Evolutionary conservation across 2,113 vertebrate genomes (phyloP).

Genomic region (Noctilio leporinus): DNA sequence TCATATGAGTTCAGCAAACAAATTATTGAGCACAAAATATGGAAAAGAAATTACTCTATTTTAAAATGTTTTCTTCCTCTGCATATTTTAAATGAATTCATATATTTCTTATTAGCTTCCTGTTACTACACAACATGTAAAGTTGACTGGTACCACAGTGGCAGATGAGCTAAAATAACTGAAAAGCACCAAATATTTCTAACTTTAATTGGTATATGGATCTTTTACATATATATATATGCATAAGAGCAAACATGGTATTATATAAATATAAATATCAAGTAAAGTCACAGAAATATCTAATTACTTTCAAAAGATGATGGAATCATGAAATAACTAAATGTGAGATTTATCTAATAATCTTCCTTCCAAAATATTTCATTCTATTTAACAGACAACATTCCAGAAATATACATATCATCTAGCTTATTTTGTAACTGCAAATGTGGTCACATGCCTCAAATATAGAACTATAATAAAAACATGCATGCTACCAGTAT

Average conservation of each 20-base stretch:
- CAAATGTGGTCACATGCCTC: neutral
- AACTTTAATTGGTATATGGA: neutral
- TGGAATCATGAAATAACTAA: neutral
- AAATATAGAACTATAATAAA: neutral
- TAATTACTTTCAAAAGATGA: neutral
- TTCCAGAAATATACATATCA: slow-evolving; percentile 1
- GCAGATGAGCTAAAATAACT: neutral
- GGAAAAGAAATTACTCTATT: slow-evolving; percentile 56
- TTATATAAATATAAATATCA: neutral
- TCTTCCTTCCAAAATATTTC: slow-evolving; percentile 3
- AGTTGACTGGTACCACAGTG: neutral
- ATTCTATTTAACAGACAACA: slow-evolving; percentile 1
- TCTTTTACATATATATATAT: neutral
- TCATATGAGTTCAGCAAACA: slow-evolving; percentile 24
- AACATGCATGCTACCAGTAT: neutral
- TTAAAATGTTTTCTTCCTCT: slow-evolving; percentile 1
- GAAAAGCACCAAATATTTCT: neutral
- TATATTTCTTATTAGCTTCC: neutral
- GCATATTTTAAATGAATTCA: neutral
- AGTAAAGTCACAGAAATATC: neutral
- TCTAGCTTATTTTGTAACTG: neutral
- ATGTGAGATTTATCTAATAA: neutral
- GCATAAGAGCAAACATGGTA: neutral
- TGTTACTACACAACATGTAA: neutral
- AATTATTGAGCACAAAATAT: slow-evolving; percentile 50